Conservation (phyloP, 2,113 vertebrate genomes). For the Brachirus orientalis region DNA sequence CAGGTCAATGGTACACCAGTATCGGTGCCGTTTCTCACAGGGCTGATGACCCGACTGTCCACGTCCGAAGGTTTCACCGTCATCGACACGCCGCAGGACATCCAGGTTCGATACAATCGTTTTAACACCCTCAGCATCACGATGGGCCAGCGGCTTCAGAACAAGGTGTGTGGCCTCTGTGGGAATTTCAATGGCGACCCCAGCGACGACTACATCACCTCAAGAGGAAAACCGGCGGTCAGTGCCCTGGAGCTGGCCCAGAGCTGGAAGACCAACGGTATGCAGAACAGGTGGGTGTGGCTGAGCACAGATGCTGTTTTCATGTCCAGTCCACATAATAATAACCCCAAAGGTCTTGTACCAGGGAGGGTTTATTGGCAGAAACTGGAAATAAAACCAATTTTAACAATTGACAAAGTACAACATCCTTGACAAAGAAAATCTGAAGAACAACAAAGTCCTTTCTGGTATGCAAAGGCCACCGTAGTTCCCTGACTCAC, state of each 20-base stretch:
- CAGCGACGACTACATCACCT: slow-evolving; percentile 92
- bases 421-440: no score
- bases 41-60: slow-evolving; percentile 93
- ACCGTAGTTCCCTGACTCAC: no score
- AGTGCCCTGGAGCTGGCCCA: slow-evolving; percentile 94
- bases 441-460: no score
- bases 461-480: no score
- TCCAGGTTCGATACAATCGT: slow-evolving; percentile 94
- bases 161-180: slow-evolving; percentile 97
- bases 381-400: no score
- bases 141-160: slow-evolving; percentile 94
- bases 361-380: no score
- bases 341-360: no score
- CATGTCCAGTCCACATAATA: no score
- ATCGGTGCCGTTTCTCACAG: slow-evolving; percentile 92
- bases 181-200: slow-evolving; percentile 97
- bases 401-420: no score
- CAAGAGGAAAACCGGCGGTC: slow-evolving; percentile 90
- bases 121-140: slow-evolving; percentile 94
- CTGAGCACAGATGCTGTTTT: background rate
- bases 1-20: slow-evolving; percentile 96
- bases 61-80: slow-evolving; percentile 94
- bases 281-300: slow-evolving; percentile 90
- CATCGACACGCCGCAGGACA: slow-evolving; percentile 94
- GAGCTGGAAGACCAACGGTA: slow-evolving; percentile 99